Evolutionary conservation across 1,140 invertebrate genomes (phyloP), one percentile per base, ranked within the genome.

Genomic region (Meloidogyne exigua): DNA sequence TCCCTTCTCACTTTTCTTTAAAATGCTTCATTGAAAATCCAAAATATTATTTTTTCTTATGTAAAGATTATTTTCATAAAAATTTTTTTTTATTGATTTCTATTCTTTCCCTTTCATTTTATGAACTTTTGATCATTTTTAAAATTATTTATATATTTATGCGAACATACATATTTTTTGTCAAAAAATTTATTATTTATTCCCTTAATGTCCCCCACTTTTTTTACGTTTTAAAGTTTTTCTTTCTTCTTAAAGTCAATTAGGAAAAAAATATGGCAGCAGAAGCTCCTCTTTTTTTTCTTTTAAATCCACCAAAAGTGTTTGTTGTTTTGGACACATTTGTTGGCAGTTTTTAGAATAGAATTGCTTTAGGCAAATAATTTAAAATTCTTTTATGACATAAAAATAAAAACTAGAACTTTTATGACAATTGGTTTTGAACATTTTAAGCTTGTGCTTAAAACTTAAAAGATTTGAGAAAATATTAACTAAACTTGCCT

Each of bases 101-200:
- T 4, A 13, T 49, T 49, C 18, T n/a, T n/a, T n/a, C 4, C 9
- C 9, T 1, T 2, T 44, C 42, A 15, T n/a, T 57, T n/a, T 21
- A n/a, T 49, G 10, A 57, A 57, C 49, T 57, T 57, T 57, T 57
- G 49, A 57, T 57, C 49, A 57, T 57, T 57, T 57, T 57, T n/a
- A 57, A n/a, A n/a, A n/a, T n/a, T 57, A 7, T 57, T 57, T n/a
- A n/a, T 57, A 15, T 57, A 0, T 57, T 10, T n/a, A 57, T 21
- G 3, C 18, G n/a, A 57, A 12, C 9, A 7, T n/a, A 57, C 49
- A 57, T n/a, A 49, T 57, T 57, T 57, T 18, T 57, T 57, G 49
- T 57, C 49, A 57, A 57, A 57, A 57, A 57, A 57, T 57, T n/a
- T n/a, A n/a, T n/a, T 57, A n/a, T 57, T 57, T 57, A 57, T 57